These are phyloP conservation scores for Tamias sibiricus DNA, from an alignment of 2,113 vertebrate genomes.

Conservation along the genomic window DNA sequence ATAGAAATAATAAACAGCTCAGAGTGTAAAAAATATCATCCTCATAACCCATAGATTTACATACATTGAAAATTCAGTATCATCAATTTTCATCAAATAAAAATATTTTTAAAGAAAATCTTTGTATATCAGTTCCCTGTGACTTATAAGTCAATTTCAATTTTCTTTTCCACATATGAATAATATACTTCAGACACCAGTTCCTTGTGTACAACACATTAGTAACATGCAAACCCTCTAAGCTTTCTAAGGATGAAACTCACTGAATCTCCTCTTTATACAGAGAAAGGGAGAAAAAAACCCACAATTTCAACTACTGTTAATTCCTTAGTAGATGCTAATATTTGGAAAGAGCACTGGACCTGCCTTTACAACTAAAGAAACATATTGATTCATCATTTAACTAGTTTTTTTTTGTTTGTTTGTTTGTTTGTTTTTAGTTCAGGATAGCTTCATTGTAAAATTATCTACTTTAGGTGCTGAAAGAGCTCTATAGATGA, in stretches of 20 bases:
- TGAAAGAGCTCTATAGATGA: slow-evolving; percentile 38
- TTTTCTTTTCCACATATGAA: background rate
- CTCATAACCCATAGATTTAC: background rate
- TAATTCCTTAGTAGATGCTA: background rate
- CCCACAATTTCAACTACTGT: background rate
- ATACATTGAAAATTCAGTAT: background rate
- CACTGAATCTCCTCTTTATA: background rate
- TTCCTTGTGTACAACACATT: background rate
- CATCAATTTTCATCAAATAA: background rate
- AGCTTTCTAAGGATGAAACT: background rate
- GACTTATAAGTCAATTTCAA: background rate
- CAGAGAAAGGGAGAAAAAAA: background rate
- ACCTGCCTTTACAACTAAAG: background rate
- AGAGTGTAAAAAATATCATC: background rate
- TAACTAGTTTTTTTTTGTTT: slow-evolving; percentile 25
- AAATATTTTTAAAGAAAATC: background rate
- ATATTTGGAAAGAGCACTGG: background rate
- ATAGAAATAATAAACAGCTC: background rate
- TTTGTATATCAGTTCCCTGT: background rate
- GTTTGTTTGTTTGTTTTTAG: too few species aligned
- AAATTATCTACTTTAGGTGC: slow-evolving; percentile 1
- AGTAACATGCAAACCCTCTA: background rate
- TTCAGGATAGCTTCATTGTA: slow-evolving; percentile 2
- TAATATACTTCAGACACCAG: background rate
- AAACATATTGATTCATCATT: background rate